phyloP scores from a whole-genome alignment of 2,888 invertebrate genomes.

The Tenthredo amoena region DNA sequence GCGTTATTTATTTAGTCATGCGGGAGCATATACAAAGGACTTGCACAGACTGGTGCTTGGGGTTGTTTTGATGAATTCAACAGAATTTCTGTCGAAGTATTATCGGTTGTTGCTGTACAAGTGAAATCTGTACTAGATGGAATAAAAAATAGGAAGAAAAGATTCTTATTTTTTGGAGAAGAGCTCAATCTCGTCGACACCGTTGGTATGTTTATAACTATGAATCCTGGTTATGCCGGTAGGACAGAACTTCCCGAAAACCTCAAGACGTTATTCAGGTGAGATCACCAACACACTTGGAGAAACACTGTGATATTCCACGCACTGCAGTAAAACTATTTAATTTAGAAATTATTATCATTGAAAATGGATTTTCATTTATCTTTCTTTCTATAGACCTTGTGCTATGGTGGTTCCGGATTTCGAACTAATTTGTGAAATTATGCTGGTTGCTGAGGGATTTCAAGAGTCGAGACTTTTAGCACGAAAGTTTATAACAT shows the following conservation, averaged over 20 bases:
- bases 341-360: not conserved
- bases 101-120: constrained; percentile 97
- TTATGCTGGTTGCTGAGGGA: constrained; percentile 97
- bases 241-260: constrained; percentile 94
- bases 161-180: constrained; percentile 93
- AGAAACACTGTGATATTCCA: not conserved
- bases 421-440: constrained; percentile 97
- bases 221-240: constrained; percentile 98
- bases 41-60: constrained; percentile 97
- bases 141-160: constrained; percentile 88
- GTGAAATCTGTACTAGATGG: constrained; percentile 93
- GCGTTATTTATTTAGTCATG: constrained; percentile 81
- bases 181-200: constrained; percentile 87
- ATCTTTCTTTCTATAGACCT: constrained; percentile 82
- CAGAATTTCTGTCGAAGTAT: constrained; percentile 95
- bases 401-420: constrained; percentile 99
- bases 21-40: constrained; percentile 97
- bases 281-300: not conserved
- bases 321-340: not conserved
- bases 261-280: constrained; percentile 80
- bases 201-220: constrained; percentile 96
- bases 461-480: constrained; percentile 94
- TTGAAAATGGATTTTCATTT: not conserved
- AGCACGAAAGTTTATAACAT: constrained; percentile 95
- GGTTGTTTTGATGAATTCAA: constrained; percentile 99